Base-by-base conservation (phyloP, 2,797 vertebrate genomes). In the Alauda arvensis region DNA sequence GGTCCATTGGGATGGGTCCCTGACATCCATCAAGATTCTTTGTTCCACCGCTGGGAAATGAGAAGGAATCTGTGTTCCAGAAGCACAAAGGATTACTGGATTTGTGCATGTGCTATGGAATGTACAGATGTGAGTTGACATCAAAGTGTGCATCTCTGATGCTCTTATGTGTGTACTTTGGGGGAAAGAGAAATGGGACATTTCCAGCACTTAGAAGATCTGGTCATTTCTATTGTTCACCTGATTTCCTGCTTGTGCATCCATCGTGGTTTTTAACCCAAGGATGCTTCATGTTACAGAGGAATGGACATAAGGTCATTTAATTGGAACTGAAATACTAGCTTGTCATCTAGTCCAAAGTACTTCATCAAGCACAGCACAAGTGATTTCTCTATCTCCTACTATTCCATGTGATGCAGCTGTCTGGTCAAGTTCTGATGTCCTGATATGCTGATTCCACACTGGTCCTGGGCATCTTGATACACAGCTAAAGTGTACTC, bases 41-140 rank as follows among this genome's bases (percentile, higher is more conserved):
- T 93, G 84, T 87, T 90, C 56, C 72, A 34, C 40, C 2, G 0
- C 57, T 91, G 87, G 77, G 77, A 92, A 93, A 70, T 61, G n/a
- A 92, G 88, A 77, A 91, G 67, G 78, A 91, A 92, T 83, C 69
- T 34, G 46, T 76, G 67, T 55, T 90, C 76, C 79, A 92, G 85
- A 90, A 82, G 65, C 40, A 70, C 71, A 65, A 71, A 91, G 33
- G 59, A 88, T 91, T 69, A 70, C 53, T 81, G 65, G 53, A 48
- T 78, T 83, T 94, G 28, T 85, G 52, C 31, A n/a, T 72, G 72
- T 70, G 63, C 77, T 92, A 26, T 37, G 76, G 84, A 87, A 69
- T 78, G 49, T 76, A 85, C 37, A 90, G 86, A 85, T 78, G 29
- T 70, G 77, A 85, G 65, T 29, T 85, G 83, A 51, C 67, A 94